Evolutionary conservation across 2,113 vertebrate genomes (phyloP).

Genomic region (Podocnemis expansa): DNA sequence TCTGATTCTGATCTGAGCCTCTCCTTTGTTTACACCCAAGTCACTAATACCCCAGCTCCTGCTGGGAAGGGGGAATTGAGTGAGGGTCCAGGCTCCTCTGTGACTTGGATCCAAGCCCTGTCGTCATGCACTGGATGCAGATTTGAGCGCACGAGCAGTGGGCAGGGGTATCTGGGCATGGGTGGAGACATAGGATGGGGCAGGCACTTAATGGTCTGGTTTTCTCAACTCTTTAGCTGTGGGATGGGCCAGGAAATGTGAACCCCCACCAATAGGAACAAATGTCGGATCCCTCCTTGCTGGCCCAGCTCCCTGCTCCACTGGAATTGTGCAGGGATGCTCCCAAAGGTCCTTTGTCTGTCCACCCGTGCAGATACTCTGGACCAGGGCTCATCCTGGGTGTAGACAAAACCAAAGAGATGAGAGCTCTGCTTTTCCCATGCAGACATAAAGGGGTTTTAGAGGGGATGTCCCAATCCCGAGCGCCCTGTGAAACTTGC

Average conservation of each 20-base stretch:
- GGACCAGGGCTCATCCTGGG: background rate
- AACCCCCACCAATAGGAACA: background rate
- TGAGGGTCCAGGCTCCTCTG: too few relatives aligned
- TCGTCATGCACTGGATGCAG: too few relatives aligned
- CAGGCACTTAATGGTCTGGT: too few relatives aligned
- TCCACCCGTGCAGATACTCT: background rate
- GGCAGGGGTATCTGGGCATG: background rate
- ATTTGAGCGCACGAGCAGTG: too few relatives aligned
- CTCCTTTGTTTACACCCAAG: background rate
- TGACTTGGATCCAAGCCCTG: background rate
- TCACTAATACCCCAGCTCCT: background rate
- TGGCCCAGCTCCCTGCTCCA: background rate
- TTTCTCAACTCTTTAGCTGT: too few relatives aligned
- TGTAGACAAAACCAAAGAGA: background rate
- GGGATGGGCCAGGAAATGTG: background rate
- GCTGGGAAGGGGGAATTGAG: too few relatives aligned
- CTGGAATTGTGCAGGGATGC: too few relatives aligned
- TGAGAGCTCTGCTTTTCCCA: rapidly evolving
- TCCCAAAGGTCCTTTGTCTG: background rate
- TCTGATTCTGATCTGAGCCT: background rate
- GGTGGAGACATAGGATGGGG: background rate
- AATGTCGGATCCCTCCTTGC: background rate
- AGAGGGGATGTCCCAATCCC: background rate
- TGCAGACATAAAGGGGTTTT: background rate
- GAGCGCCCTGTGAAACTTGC: too few relatives aligned